Evolutionary conservation across 2,888 invertebrate species (phyloP).

Genomic region (Ctena decussata): DNA sequence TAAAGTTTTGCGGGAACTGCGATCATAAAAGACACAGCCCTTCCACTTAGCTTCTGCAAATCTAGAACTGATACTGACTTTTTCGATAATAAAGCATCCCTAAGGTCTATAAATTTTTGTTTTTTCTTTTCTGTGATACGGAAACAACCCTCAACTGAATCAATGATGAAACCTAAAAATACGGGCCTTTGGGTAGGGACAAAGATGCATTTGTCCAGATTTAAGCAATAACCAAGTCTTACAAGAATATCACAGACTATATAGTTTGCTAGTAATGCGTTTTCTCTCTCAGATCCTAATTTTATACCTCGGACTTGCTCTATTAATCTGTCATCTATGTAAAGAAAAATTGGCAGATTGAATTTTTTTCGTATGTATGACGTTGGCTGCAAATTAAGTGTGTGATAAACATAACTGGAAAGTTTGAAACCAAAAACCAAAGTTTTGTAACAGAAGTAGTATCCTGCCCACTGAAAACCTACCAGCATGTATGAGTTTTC

Average conservation of each 20-base stretch:
- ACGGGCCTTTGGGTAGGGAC: neutral
- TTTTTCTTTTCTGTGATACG: neutral
- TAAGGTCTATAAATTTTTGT: neutral
- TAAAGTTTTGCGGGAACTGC: neutral
- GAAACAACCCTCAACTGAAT: neutral
- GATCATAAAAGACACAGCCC: neutral
- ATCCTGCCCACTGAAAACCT: too few relatives aligned
- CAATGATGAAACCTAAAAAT: neutral
- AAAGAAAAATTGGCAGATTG: neutral
- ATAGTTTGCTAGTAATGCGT: neutral
- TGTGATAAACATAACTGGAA: neutral
- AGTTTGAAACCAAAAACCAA: too few relatives aligned
- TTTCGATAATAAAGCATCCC: neutral
- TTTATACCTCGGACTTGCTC: neutral
- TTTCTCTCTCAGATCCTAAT: neutral
- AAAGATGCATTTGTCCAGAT: neutral
- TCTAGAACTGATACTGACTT: neutral
- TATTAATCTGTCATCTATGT: constrained; percentile 1
- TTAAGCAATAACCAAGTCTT: neutral
- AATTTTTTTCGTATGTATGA: neutral
- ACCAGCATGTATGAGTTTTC: too few relatives aligned
- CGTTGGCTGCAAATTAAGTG: neutral
- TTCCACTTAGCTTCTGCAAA: neutral
- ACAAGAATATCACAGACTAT: neutral
- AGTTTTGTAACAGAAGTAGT: too few relatives aligned